Conservation (phyloP, 2,888 invertebrate genomes). For the Podotricha telesiphe region DNA sequence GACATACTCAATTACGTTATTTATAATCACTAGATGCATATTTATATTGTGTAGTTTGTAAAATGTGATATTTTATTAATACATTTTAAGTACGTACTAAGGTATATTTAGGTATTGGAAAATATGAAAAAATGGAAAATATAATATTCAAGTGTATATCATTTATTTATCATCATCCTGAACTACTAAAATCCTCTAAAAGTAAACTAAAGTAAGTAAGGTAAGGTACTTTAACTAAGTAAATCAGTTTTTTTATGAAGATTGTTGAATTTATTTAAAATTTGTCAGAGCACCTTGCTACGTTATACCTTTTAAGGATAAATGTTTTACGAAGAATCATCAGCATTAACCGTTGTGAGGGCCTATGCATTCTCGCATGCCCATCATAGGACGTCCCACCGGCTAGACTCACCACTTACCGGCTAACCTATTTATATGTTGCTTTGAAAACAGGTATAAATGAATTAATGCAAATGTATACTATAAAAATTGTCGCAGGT, state of each 20-base stretch:
- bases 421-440: conserved; percentile 81
- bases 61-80: background rate
- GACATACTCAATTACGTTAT: conserved; percentile 43
- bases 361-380: conserved; percentile 36
- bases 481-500: conserved; percentile 84
- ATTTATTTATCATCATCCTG: background rate
- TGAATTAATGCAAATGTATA: conserved; percentile 84
- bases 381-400: conserved; percentile 45
- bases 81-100: too few relatives aligned
- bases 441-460: conserved; percentile 81
- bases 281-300: conserved; percentile 40
- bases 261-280: conserved; percentile 26
- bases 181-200: background rate
- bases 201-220: background rate
- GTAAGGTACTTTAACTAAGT: background rate
- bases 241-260: conserved; percentile 13
- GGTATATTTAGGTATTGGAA: background rate
- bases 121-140: background rate
- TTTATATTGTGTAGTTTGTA: conserved; percentile 19
- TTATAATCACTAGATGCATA: conserved; percentile 32
- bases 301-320: conserved; percentile 37
- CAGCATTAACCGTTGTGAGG: conserved; percentile 41
- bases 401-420: conserved; percentile 78
- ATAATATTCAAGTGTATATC: background rate
- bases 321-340: conserved; percentile 33